Evolutionary conservation across 2,888 invertebrate species (phyloP).

Genomic region (Prosapia bicincta): DNA sequence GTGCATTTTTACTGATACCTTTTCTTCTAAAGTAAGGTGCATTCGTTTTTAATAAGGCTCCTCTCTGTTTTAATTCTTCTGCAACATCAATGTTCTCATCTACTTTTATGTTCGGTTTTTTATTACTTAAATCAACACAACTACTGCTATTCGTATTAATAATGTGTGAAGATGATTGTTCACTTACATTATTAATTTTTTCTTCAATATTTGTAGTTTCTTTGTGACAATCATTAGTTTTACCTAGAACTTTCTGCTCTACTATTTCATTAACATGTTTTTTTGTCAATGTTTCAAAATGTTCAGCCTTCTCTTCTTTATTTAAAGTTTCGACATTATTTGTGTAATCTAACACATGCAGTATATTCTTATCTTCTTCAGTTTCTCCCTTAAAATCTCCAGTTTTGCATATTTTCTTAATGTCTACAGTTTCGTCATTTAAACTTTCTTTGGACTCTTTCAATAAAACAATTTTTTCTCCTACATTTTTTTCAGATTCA

Average conservation of each 20-base stretch:
- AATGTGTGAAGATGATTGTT: not conserved
- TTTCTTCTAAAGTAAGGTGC: conserved; percentile 9
- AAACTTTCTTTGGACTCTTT: conserved; percentile 50
- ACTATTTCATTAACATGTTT: too few species aligned
- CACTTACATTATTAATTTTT: not conserved
- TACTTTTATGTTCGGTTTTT: not conserved
- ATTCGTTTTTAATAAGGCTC: conserved; percentile 21
- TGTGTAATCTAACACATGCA: too few species aligned
- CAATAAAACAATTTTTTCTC: not conserved
- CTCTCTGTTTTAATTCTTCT: conserved; percentile 23
- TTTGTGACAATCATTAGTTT: not conserved
- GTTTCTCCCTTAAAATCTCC: too few species aligned
- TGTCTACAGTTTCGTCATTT: conserved; percentile 47
- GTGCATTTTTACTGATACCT: conserved; percentile 18
- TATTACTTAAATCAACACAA: conserved; percentile 6
- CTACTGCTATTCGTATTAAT: not conserved
- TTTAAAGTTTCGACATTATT: too few species aligned
- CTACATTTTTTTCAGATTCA: not conserved
- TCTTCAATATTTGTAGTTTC: not conserved
- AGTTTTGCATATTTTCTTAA: conserved; percentile 38
- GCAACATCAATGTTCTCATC: conserved; percentile 6
- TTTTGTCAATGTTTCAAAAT: too few species aligned
- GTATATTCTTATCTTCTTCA: too few species aligned
- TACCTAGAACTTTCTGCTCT: too few species aligned
- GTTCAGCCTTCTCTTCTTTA: too few species aligned